Percentiles rank a stretch among this genome's conserved stretches.
Evolutionary conservation across 2,113 vertebrate species (phyloP).

Genomic region (Tichodroma muraria): DNA sequence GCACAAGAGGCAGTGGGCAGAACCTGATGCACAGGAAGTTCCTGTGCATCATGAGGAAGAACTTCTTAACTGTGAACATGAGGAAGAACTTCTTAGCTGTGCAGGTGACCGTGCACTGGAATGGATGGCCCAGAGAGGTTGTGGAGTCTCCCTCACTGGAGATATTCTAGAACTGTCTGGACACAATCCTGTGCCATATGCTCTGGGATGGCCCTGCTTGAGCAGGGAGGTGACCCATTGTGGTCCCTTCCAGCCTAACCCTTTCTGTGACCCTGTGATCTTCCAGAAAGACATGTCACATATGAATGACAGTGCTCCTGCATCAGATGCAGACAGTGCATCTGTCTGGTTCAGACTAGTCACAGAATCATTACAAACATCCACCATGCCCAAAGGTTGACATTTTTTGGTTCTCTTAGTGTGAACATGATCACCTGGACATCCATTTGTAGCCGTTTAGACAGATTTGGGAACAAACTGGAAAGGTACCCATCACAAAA

Average conservation of each 20-base stretch:
- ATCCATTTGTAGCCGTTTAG: background rate
- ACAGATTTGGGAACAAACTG: background rate
- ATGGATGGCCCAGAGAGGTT: background rate
- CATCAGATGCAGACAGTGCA: too few relatives aligned
- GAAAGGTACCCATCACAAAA: background rate
- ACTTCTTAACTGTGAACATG: background rate
- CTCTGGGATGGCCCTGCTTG: background rate
- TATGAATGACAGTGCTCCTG: background rate
- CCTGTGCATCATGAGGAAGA: background rate
- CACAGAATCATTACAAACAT: background rate
- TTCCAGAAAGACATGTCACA: background rate
- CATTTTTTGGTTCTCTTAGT: background rate
- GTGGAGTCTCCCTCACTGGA: background rate
- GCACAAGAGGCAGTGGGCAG: background rate
- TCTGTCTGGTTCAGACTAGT: background rate
- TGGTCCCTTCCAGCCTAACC: background rate
- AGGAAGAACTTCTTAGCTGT: background rate
- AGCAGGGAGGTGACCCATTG: background rate
- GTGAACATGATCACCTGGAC: background rate
- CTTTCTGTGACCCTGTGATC: background rate
- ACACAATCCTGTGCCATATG: background rate
- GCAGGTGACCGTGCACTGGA: fast-evolving
- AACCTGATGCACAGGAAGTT: background rate
- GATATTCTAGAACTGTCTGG: background rate
- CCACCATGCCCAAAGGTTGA: background rate